phyloP scores from a whole-genome alignment of 2,888 invertebrate genomes.

The Chironomus riparius region DNA sequence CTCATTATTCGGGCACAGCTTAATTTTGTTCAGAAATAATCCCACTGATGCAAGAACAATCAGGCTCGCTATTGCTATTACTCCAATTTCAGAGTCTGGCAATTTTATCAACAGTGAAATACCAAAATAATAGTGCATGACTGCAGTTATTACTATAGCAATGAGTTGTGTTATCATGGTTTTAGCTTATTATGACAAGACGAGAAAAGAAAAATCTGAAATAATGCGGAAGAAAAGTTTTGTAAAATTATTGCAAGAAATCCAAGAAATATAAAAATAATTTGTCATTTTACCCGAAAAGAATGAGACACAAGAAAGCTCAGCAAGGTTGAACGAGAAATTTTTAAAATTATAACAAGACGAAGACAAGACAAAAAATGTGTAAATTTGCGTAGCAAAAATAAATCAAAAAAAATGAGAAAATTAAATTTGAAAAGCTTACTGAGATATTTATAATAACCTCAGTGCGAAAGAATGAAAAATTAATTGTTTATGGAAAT shows the following conservation, averaged over 20 bases:
- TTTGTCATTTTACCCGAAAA: not conserved
- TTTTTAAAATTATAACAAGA: not conserved
- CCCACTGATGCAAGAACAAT: not conserved
- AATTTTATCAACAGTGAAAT: not conserved
- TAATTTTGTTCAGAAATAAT: not conserved
- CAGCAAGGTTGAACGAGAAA: not conserved
- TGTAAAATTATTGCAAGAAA: not conserved
- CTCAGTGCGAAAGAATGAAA: no score
- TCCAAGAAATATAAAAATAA: not conserved
- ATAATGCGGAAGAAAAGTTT: not conserved
- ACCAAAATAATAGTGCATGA: not conserved
- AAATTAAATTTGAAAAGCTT: not conserved
- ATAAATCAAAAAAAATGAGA: not conserved
- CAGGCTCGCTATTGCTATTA: not conserved
- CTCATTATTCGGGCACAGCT: not conserved
- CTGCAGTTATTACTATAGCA: not conserved
- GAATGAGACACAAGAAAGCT: not conserved
- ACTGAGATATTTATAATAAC: not conserved
- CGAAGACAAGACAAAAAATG: not conserved
- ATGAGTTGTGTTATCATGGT: not conserved
- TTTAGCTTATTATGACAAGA: not conserved
- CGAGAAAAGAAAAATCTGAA: not conserved
- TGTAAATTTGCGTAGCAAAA: no score
- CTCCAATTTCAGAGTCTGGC: not conserved
- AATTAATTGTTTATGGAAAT: no score